Conservation (phyloP, 2,888 invertebrate genomes). For the Crocallis elinguaria region DNA sequence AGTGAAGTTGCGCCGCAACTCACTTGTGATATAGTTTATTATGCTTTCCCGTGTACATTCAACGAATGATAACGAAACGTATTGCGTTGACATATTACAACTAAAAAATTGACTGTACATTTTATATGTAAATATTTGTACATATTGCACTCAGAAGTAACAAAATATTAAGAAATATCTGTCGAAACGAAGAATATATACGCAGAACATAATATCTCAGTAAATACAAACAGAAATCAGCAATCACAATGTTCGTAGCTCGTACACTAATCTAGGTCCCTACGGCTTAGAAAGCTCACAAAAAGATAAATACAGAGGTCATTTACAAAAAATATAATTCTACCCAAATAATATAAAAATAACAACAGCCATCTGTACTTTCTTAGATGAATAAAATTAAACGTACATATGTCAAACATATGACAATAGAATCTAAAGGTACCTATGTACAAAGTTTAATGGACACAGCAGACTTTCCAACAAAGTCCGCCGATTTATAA, state of each 20-base stretch:
- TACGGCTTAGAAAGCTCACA: constrained; percentile 82
- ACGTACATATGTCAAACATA: constrained; percentile 83
- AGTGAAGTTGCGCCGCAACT: constrained; percentile 56
- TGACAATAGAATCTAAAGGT: constrained; percentile 82
- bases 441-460: constrained; percentile 77
- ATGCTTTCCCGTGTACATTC: constrained; percentile 80
- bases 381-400: constrained; percentile 85
- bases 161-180: constrained; percentile 79
- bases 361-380: constrained; percentile 85
- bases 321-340: constrained; percentile 85
- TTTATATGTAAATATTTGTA: constrained; percentile 88
- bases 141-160: constrained; percentile 89
- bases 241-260: constrained; percentile 83
- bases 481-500: constrained; percentile 58
- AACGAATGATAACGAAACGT: constrained; percentile 74
- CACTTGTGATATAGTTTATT: constrained; percentile 78
- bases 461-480: constrained; percentile 62
- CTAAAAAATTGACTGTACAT: constrained; percentile 83
- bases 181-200: constrained; percentile 78
- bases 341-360: constrained; percentile 85
- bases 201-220: constrained; percentile 72
- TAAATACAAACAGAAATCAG: constrained; percentile 76
- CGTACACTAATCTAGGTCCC: constrained; percentile 80
- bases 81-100: constrained; percentile 83
- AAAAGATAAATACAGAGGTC: constrained; percentile 83